Base-by-base conservation (phyloP, 2,888 invertebrate genomes). In the Cylloceria caligata region DNA sequence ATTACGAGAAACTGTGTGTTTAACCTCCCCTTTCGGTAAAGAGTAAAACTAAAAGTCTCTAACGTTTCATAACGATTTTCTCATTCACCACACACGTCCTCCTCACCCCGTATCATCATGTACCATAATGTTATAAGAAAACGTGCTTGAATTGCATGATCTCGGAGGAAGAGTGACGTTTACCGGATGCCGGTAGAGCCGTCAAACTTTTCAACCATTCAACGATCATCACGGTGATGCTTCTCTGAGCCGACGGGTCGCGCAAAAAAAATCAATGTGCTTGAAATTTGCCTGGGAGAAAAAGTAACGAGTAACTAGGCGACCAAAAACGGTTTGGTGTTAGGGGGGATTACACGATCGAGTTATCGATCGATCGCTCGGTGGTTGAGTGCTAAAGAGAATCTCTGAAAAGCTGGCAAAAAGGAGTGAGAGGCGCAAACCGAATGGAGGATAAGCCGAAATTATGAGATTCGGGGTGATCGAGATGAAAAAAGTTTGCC, bases 161-260 rank as follows among this genome's bases (percentile, higher is more conserved):
- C 68, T 42, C 39, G n/a, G 19, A n/a, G 71, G 49, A 82, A 71
- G n/a, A n/a, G 78, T 27, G 65, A 49, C 49, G 71, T 71, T 79
- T 74, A 45, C 65, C 60, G 74, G 57, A 78, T 71, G 57, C 74
- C 78, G 45, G 69, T 36, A 65, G 60, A 69, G n/a, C 57, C 78
- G 74, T 78, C 78, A 75, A 82, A 82, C 74, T 79, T 82, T 78
- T 82, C 30, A 65, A 79, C 81, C 71, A 60, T 82, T 67, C 42
- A 24, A 27, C 75, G 82, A 82, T 79, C 71, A 67, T 67, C 62
- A 21, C 36, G 11, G 64, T 42, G 13, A 1, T n/a, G 55, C 30
- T 30, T 55, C 45, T 30, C 30, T 36, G 9, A 27, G 27, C 55
- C 24, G 45, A 27, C 9, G 47, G 9, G 11, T n/a, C 24, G 0